phyloP scores from a whole-genome alignment of 2,888 invertebrate genomes.

The Schizaphis graminum region DNA sequence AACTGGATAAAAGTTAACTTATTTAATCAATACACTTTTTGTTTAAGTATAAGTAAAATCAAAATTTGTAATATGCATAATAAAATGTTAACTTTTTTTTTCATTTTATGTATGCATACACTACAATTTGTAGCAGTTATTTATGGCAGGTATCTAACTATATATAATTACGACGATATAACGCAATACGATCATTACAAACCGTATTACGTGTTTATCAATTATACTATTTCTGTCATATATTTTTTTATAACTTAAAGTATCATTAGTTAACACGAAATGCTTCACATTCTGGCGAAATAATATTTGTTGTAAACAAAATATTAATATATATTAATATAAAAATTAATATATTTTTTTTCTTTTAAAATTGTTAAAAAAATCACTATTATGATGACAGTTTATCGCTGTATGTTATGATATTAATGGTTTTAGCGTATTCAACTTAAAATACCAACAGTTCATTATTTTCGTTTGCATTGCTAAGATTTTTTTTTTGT shows the following conservation, averaged over 20 bases:
- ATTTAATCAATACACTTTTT: neutral
- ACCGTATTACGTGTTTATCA: neutral
- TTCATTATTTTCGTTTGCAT: neutral
- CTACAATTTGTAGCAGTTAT: neutral
- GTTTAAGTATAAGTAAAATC: neutral
- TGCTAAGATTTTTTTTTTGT: neutral
- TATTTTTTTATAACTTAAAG: neutral
- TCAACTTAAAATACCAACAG: neutral
- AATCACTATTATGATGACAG: neutral
- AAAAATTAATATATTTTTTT: neutral
- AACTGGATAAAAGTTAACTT: neutral
- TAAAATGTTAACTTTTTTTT: neutral
- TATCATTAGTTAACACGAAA: neutral
- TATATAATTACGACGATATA: neutral
- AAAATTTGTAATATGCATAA: neutral
- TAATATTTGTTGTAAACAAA: neutral
- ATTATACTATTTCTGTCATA: neutral
- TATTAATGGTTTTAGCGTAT: neutral
- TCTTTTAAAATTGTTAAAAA: neutral
- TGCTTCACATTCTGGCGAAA: neutral
- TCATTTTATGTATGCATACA: neutral
- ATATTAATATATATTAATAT: neutral
- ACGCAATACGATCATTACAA: neutral
- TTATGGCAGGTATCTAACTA: neutral
- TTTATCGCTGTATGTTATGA: neutral